Evolutionary conservation across 37 sponge, comb jelly and placozoan genomes (phyloP).

Genomic region (Diacarnus erythraeanus): DNA sequence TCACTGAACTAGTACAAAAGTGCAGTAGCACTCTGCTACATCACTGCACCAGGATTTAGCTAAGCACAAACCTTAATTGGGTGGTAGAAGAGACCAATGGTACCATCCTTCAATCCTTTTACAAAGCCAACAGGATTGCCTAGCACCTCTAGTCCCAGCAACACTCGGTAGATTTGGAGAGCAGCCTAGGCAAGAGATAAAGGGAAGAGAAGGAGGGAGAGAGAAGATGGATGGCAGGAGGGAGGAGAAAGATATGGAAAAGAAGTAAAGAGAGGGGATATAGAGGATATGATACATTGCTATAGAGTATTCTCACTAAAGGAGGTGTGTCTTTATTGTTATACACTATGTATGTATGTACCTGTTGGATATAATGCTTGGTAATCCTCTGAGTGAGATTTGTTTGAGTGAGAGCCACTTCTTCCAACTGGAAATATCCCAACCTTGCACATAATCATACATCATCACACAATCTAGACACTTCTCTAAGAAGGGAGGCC

Average conservation of each 20-base stretch:
- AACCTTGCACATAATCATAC: conserved; percentile 31
- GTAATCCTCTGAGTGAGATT: conserved; percentile 42
- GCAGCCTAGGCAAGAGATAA: conserved; percentile 24
- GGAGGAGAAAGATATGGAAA: too few relatives aligned
- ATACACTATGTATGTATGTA: too few relatives aligned
- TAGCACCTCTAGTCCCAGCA: conserved; percentile 84
- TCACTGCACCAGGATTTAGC: neutral
- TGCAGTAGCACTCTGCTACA: too few relatives aligned
- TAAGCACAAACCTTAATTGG: conserved; percentile 64
- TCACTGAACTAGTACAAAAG: too few relatives aligned
- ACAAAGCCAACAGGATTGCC: conserved; percentile 88
- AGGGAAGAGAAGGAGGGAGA: conserved; percentile 7
- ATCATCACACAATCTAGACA: too few relatives aligned
- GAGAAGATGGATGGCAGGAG: conserved; percentile 19
- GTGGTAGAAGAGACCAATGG: conserved; percentile 82
- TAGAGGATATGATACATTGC: too few relatives aligned
- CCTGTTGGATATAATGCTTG: conserved; percentile 77
- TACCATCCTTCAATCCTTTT: conserved; percentile 67
- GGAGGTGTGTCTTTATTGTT: too few relatives aligned
- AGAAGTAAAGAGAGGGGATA: too few relatives aligned
- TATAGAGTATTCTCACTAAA: too few relatives aligned
- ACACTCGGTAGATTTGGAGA: conserved; percentile 64
- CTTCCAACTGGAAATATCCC: conserved; percentile 52
- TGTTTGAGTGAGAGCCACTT: conserved; percentile 43
- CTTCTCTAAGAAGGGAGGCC: too few relatives aligned